Conservation (phyloP, 2,888 invertebrate genomes). For the Troides aeacus region DNA sequence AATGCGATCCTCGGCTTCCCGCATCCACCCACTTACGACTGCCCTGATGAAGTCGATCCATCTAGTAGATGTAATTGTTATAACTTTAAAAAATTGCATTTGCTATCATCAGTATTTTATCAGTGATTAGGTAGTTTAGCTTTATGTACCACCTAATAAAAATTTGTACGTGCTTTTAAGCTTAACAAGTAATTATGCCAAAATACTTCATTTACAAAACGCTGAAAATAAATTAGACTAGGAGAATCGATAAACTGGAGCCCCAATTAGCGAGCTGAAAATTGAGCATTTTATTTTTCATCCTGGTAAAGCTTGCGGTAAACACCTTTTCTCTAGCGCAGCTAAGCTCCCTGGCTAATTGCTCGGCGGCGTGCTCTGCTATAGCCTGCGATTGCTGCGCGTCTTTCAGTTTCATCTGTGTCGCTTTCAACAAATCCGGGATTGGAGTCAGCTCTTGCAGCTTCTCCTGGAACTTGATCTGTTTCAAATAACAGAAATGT, state of each 20-base stretch:
- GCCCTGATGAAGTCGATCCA: too few relatives aligned
- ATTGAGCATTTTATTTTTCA: not conserved
- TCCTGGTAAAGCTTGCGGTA: not conserved
- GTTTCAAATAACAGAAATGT: not conserved
- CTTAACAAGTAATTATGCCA: not conserved
- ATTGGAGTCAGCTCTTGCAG: constrained; percentile 84
- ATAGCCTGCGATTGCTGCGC: constrained; percentile 83
- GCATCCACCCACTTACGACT: too few relatives aligned
- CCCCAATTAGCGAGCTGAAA: not conserved
- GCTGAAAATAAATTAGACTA: too few relatives aligned
- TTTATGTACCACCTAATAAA: too few relatives aligned
- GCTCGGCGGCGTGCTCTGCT: constrained; percentile 84
- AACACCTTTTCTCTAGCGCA: constrained; percentile 80
- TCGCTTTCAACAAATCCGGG: constrained; percentile 84
- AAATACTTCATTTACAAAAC: too few relatives aligned
- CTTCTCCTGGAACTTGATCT: constrained; percentile 85
- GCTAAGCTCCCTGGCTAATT: constrained; percentile 82
- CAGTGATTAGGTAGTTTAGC: too few relatives aligned
- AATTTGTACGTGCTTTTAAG: too few relatives aligned
- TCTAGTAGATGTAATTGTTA: too few relatives aligned
- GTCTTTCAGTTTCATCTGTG: constrained; percentile 84
- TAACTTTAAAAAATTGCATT: too few relatives aligned
- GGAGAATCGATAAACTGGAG: not conserved
- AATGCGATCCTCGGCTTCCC: too few relatives aligned
- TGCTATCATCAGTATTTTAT: too few relatives aligned